Percentiles rank a stretch among this genome's conserved stretches.
phyloP scores from a whole-genome alignment of 2,113 vertebrate species.

The Todiramphus saurophagus region DNA sequence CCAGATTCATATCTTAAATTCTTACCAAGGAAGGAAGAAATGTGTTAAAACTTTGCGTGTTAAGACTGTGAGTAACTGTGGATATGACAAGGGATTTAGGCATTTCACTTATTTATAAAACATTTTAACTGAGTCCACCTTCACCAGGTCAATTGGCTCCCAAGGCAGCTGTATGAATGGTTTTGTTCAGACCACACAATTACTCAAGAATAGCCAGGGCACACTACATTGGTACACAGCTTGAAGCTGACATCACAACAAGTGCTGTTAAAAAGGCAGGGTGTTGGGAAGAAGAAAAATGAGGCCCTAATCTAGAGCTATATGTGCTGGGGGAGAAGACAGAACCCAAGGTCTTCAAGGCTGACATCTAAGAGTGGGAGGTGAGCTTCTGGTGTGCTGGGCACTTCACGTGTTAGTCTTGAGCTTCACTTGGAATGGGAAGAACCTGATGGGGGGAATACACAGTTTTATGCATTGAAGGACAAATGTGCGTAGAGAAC shows the following conservation, averaged over 20 bases:
- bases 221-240: neutral
- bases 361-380: neutral
- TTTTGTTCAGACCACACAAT: neutral
- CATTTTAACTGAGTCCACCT: neutral
- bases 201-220: neutral
- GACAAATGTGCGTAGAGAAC: neutral
- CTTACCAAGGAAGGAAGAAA: slow-evolving; percentile 26
- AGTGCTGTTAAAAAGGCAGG: neutral
- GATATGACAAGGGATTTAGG: slow-evolving; percentile 20
- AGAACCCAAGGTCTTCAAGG: neutral
- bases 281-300: neutral
- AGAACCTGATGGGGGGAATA: neutral
- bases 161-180: neutral
- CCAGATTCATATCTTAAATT: neutral
- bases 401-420: neutral
- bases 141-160: neutral
- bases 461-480: neutral
- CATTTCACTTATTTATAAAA: slow-evolving; percentile 15
- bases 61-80: neutral
- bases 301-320: neutral
- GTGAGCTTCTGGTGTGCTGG: neutral
- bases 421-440: neutral
- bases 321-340: neutral
- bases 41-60: neutral
- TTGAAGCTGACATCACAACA: fast-evolving